These are phyloP conservation scores for Heliconius melpomene DNA, from an alignment of 1,140 invertebrate species.

Conservation along the genomic window DNA sequence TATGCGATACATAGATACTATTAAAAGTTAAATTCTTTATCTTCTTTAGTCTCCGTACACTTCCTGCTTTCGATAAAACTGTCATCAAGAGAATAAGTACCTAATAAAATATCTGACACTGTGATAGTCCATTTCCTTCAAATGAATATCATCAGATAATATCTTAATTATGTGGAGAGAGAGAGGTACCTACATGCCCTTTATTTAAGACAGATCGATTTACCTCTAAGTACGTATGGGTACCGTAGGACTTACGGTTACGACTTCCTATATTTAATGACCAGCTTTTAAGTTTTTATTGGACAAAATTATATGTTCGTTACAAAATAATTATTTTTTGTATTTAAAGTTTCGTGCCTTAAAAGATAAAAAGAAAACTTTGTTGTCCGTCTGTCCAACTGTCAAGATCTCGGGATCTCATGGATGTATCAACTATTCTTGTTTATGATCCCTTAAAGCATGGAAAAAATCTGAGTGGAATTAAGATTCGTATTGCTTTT, in stretches of 20 bases:
- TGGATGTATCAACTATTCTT: too few species aligned
- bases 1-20: background rate
- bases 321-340: too few species aligned
- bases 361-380: too few species aligned
- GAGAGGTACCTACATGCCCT: background rate
- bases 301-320: too few species aligned
- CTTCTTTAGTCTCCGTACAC: background rate
- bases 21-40: background rate
- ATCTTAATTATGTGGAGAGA: constrained; percentile 1
- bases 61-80: constrained; percentile 1
- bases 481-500: too few species aligned
- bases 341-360: too few species aligned
- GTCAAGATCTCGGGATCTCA: too few species aligned
- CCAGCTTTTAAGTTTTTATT: too few species aligned
- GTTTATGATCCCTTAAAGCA: too few species aligned
- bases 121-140: background rate
- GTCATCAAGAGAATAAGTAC: background rate
- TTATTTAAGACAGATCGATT: constrained; percentile 3
- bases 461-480: too few species aligned
- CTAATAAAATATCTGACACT: background rate
- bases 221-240: background rate
- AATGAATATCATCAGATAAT: background rate
- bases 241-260: background rate
- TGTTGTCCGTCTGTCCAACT: too few species aligned
- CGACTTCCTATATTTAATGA: constrained; percentile 4